These are phyloP conservation scores for Pseudopleuronectes americanus DNA, from an alignment of 2,797 vertebrate species.

Conservation along the genomic window DNA sequence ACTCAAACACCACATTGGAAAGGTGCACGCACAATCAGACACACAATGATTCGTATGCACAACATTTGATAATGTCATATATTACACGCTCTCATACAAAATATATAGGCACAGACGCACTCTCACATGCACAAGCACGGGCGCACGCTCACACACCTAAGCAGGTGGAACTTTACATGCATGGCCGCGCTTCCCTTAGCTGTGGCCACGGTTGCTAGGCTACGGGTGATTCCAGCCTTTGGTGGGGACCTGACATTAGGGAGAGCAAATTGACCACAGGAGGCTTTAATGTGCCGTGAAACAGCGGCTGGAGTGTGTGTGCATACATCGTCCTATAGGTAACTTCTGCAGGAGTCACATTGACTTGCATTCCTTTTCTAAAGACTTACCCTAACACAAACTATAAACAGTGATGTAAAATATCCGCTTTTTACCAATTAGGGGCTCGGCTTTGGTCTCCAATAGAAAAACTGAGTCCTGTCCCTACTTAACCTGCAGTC, in stretches of 20 bases:
- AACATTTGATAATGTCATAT: neutral
- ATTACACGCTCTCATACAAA: constrained; percentile 10
- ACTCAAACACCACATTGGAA: neutral
- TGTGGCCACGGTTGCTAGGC: constrained; percentile 96
- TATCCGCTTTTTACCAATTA: neutral
- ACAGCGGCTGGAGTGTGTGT: constrained; percentile 86
- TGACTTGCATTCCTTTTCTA: neutral
- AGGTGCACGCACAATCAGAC: constrained; percentile 2
- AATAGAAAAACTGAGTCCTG: neutral
- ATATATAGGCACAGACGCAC: constrained; percentile 6
- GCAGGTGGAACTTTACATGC: constrained; percentile 98
- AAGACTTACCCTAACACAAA: neutral
- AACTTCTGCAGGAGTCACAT: neutral
- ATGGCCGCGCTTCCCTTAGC: constrained; percentile 91
- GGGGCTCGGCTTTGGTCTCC: neutral
- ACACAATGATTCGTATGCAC: neutral
- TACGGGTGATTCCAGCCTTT: constrained; percentile 90
- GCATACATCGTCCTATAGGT: neutral
- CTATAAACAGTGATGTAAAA: neutral
- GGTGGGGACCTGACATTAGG: constrained; percentile 98
- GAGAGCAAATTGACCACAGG: constrained; percentile 99
- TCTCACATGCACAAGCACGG: no score
- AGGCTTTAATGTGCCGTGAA: constrained; percentile 97
- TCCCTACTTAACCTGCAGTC: neutral
- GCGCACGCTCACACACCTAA: constrained; percentile 64